phyloP scores from a whole-genome alignment of 2,888 invertebrate species.

The Podotricha telesiphe region DNA sequence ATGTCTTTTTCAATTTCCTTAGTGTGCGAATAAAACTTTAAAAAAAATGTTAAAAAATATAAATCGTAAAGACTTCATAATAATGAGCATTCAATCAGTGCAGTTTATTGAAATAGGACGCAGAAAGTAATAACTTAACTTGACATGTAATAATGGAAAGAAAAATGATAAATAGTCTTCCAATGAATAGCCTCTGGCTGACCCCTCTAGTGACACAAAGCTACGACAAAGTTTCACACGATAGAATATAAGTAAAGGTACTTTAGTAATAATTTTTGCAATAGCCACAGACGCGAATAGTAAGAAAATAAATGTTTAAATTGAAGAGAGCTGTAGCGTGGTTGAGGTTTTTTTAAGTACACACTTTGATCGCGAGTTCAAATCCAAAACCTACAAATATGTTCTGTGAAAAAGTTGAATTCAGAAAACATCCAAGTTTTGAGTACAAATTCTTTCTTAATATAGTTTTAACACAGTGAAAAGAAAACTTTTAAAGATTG shows the following conservation, averaged over 20 bases:
- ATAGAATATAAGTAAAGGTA: conserved; percentile 9
- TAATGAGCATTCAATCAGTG: conserved; percentile 24
- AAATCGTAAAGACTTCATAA: neutral
- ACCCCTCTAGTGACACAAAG: conserved; percentile 14
- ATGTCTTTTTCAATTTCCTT: too few species aligned
- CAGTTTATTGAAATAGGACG: conserved; percentile 24
- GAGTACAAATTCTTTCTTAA: too few species aligned
- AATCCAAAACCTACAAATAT: too few species aligned
- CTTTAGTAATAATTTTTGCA: conserved; percentile 11
- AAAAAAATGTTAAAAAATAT: too few species aligned
- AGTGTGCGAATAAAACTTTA: too few species aligned
- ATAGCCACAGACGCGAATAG: neutral
- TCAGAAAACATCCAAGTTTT: too few species aligned
- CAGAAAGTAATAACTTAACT: conserved; percentile 21
- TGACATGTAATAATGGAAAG: conserved; percentile 14
- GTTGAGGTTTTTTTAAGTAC: neutral
- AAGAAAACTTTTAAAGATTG: neutral
- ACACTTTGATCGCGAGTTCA: too few species aligned
- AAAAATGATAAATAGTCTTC: conserved; percentile 32
- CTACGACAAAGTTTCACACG: conserved; percentile 20
- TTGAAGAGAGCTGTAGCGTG: too few species aligned
- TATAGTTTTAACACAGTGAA: too few species aligned
- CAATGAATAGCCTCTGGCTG: conserved; percentile 18
- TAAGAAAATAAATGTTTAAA: neutral
- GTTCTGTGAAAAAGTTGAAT: too few species aligned